Evolutionary conservation across 2,113 vertebrate genomes (phyloP).

Genomic region (Strix uralensis): DNA sequence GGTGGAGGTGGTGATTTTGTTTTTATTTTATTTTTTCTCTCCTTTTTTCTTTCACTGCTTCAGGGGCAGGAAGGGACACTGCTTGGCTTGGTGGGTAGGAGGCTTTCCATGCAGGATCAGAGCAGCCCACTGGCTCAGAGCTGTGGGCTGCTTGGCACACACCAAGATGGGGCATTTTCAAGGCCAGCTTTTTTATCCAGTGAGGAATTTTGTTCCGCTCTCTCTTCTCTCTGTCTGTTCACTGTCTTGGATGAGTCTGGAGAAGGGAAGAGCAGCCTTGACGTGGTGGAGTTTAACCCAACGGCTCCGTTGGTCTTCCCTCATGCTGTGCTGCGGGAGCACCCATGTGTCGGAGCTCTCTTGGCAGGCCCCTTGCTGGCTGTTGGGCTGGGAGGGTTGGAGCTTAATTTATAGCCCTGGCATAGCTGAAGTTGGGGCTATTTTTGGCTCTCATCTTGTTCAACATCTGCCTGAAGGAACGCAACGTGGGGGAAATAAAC

Average conservation of each 20-base stretch:
- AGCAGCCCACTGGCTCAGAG: not conserved
- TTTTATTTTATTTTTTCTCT: too few species aligned
- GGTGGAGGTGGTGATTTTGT: not conserved
- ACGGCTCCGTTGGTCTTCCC: not conserved
- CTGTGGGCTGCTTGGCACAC: not conserved
- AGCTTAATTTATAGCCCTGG: not conserved
- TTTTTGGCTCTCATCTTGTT: not conserved
- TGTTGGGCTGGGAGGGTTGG: not conserved
- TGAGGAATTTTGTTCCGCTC: too few species aligned
- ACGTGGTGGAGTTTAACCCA: not conserved
- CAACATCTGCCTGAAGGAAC: not conserved
- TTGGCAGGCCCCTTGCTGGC: not conserved
- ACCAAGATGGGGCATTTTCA: not conserved
- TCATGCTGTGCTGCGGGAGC: accelerated
- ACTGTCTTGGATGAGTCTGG: not conserved
- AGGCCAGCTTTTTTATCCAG: not conserved
- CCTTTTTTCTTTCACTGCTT: not conserved
- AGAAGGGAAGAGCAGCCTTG: not conserved
- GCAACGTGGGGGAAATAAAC: not conserved
- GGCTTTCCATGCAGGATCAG: not conserved
- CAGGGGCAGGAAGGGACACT: not conserved
- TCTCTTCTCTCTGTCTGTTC: not conserved
- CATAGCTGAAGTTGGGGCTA: not conserved
- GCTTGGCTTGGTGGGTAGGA: not conserved
- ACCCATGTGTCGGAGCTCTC: not conserved